Evolutionary conservation across 2,888 invertebrate genomes (phyloP), one percentile per base, ranked within the genome.

Genomic region (Mesoligia furuncula): DNA sequence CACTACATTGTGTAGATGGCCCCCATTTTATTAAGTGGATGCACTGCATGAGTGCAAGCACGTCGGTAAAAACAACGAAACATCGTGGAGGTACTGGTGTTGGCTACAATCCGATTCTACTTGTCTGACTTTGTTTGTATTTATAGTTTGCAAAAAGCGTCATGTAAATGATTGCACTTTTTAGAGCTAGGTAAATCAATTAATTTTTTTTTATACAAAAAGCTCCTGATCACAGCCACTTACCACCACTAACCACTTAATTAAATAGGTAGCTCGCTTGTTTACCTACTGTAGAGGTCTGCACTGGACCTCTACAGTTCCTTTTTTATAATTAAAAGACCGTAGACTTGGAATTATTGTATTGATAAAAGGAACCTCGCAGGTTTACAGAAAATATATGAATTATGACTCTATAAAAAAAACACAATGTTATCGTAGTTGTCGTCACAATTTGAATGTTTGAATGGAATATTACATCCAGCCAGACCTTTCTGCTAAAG

Each of bases 21-120:
- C 1, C 6, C n/a, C 75, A 73, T 78, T 81, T 80, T 65, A 81
- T 75, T 75, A 81, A 73, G 48, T 70, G 59, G 7, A 72, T 72
- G 57, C n/a, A 39, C 51, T 59, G 20, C 42, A 36, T 27, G 77
- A 75, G 31, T 31, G 62, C 17, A 59, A 66, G n/a, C 59, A 36
- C 3, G 57, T 36, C 59, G 20, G 39, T 59, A 36, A 36, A 74
- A 64, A 77, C 57, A 64, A 74, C 67, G 64, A 75, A 75, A 81
- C 13, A 61, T 64, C 2, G 54, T 59, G 7, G 0, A 17, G 11
- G 27, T 65, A 67, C 66, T 83, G 48, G 39, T 61, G 57, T 74
- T 66, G 42, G 11, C 36, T 62, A 17, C 31, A 45, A 36, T n/a
- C 64, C 6, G 13, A 36, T 31, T 65, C 15, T 15, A 27, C 9